Conservation (phyloP, 2,888 invertebrate species). For the Portevinia maculata region DNA sequence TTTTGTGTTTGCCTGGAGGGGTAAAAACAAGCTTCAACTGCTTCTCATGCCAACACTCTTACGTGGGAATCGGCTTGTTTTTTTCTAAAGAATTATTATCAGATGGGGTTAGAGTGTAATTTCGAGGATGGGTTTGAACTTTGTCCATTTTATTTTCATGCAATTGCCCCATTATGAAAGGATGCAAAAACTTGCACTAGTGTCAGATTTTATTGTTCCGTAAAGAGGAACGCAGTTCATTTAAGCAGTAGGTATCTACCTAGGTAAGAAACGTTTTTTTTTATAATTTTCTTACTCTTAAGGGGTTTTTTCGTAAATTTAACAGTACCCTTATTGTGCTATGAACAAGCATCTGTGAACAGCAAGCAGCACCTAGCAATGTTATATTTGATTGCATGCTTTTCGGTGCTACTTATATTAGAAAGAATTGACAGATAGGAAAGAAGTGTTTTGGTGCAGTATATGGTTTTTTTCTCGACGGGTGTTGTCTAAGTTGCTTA, state of each 20-base stretch:
- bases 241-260: not conserved
- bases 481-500: too few relatives aligned
- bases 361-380: too few relatives aligned
- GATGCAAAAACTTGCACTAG: not conserved
- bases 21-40: constrained; percentile 25
- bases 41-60: constrained; percentile 22
- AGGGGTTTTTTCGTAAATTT: too few relatives aligned
- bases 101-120: constrained; percentile 24
- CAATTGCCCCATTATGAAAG: not conserved
- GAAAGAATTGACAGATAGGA: too few relatives aligned
- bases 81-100: constrained; percentile 27
- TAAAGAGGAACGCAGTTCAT: not conserved
- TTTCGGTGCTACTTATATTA: too few relatives aligned
- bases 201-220: not conserved
- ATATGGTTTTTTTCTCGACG: too few relatives aligned
- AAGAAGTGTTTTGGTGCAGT: too few relatives aligned
- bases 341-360: too few relatives aligned
- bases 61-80: constrained; percentile 10
- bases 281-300: too few relatives aligned
- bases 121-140: constrained; percentile 14
- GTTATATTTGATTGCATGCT: too few relatives aligned
- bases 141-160: not conserved
- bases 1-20: constrained; percentile 2
- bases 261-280: too few relatives aligned
- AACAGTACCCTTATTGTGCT: too few relatives aligned